These are phyloP conservation scores for Pyrocephalus nanus DNA, from an alignment of 2,797 vertebrate species.

Conservation along the genomic window DNA sequence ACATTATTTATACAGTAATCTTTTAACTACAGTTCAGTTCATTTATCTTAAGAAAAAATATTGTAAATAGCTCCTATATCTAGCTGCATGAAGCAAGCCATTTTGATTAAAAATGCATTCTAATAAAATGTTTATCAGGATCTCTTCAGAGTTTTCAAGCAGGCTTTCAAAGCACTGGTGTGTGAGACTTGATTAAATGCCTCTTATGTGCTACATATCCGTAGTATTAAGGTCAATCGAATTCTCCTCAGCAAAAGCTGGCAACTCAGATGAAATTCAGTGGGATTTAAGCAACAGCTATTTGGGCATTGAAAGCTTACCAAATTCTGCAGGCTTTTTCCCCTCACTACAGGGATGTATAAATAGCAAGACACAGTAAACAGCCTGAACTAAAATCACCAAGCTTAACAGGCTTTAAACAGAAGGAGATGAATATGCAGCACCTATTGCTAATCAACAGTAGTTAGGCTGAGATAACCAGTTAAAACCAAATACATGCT, in stretches of 20 bases:
- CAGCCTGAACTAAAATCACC: background rate
- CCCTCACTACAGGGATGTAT: background rate
- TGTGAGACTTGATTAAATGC: conserved; percentile 14
- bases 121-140: conserved; percentile 17
- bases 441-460: background rate
- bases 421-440: background rate
- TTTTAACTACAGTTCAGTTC: background rate
- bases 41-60: background rate
- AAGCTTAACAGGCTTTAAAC: background rate
- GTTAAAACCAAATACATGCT: background rate
- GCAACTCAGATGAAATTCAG: conserved; percentile 12
- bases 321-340: background rate
- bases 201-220: background rate
- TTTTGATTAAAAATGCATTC: conserved; percentile 5
- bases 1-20: background rate
- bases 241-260: conserved; percentile 40
- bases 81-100: background rate
- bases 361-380: background rate
- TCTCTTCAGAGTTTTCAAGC: background rate
- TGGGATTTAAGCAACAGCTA: conserved; percentile 7
- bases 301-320: background rate
- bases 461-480: background rate
- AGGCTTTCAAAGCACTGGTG: background rate
- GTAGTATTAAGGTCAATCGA: conserved; percentile 5
- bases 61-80: background rate